These are phyloP conservation scores for Moxostoma hubbsi DNA, from an alignment of 2,797 vertebrate genomes.

Conservation along the genomic window DNA sequence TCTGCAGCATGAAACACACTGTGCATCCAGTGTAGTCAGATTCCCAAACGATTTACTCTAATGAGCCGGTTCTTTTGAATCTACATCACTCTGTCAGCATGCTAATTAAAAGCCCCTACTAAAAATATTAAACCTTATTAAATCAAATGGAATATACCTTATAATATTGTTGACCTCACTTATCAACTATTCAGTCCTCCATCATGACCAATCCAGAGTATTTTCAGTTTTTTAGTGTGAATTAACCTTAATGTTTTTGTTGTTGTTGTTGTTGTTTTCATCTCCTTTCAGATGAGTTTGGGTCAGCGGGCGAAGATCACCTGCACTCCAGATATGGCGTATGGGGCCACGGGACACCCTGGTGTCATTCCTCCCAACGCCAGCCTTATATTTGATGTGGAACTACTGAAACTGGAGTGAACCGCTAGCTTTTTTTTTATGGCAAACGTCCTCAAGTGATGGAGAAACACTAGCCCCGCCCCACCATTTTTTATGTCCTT, in stretches of 20 bases:
- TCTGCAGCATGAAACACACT: no score
- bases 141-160: no score
- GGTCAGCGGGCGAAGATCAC: conserved; percentile 97
- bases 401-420: conserved; percentile 97
- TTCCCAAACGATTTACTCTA: no score
- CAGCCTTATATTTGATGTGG: conserved; percentile 97
- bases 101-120: no score
- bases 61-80: no score
- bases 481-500: conserved; percentile 60
- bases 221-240: background rate
- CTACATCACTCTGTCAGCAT: no score
- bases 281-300: conserved; percentile 89
- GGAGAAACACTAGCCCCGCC: conserved; percentile 60
- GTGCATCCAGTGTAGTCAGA: no score
- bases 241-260: background rate
- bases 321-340: conserved; percentile 96
- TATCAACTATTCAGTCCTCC: no score
- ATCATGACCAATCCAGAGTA: no score
- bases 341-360: conserved; percentile 93
- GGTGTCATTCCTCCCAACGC: conserved; percentile 98
- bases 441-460: conserved; percentile 42
- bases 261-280: background rate
- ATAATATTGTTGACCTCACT: no score
- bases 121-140: no score
- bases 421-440: background rate